Conservation (phyloP, 2,888 invertebrate genomes). For the Asteroscopus sphinx region DNA sequence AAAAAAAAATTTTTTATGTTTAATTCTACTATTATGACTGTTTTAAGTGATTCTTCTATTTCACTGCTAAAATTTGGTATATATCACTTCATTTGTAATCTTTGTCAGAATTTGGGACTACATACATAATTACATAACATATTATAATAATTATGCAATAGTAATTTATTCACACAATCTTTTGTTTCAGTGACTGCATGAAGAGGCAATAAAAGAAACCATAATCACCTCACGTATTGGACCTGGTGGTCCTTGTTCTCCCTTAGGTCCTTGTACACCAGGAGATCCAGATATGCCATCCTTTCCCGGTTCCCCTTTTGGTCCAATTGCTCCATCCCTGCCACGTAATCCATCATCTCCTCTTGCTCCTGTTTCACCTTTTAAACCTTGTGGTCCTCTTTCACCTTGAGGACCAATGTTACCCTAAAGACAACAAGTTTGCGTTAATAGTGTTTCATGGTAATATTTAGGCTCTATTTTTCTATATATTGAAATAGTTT, state of each 20-base stretch:
- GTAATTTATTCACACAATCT: too few relatives aligned
- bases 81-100: too few relatives aligned
- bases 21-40: too few relatives aligned
- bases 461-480: background rate
- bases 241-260: slow-evolving; percentile 91
- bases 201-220: background rate
- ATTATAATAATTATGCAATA: too few relatives aligned
- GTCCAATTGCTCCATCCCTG: slow-evolving; percentile 17
- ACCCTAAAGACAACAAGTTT: slow-evolving; percentile 85
- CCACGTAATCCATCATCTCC: slow-evolving; percentile 34
- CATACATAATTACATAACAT: too few relatives aligned
- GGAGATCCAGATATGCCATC: slow-evolving; percentile 91
- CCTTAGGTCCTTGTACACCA: slow-evolving; percentile 91
- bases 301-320: slow-evolving; percentile 55
- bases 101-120: too few relatives aligned
- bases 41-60: too few relatives aligned
- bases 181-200: too few relatives aligned
- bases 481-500: background rate
- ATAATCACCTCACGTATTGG: slow-evolving; percentile 75
- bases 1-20: too few relatives aligned
- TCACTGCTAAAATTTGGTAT: too few relatives aligned
- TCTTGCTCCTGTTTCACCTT: slow-evolving; percentile 90
- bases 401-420: slow-evolving; percentile 91
- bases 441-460: background rate
- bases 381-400: slow-evolving; percentile 91